These are phyloP conservation scores for Fregata magnificens DNA, from an alignment of 2,113 vertebrate species.

Conservation along the genomic window DNA sequence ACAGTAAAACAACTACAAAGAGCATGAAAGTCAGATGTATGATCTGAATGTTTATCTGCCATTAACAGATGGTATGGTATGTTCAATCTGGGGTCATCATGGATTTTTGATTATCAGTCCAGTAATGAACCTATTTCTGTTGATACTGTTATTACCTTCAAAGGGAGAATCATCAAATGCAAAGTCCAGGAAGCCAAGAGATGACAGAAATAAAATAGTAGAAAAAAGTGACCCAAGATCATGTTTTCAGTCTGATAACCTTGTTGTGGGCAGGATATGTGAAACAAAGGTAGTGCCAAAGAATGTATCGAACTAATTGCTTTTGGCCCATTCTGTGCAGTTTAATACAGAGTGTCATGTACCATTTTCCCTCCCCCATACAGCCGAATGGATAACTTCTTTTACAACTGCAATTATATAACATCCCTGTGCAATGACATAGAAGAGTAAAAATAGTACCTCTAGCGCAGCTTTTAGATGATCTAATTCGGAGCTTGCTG, in stretches of 20 bases:
- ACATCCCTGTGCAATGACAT: neutral
- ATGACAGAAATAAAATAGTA: neutral
- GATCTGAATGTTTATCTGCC: neutral
- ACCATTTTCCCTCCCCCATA: neutral
- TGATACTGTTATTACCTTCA: neutral
- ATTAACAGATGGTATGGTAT: neutral
- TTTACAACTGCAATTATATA: slow-evolving; percentile 3
- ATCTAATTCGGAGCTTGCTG: neutral
- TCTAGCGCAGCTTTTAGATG: neutral
- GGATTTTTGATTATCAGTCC: neutral
- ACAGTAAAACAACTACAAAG: neutral
- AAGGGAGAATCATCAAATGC: neutral
- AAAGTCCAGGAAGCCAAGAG: neutral
- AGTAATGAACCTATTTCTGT: neutral
- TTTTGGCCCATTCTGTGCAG: neutral
- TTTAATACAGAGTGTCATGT: neutral
- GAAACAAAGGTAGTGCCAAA: neutral
- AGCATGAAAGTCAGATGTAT: neutral
- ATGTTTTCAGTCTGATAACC: neutral
- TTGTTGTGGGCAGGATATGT: neutral
- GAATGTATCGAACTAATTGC: neutral
- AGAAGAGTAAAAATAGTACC: neutral
- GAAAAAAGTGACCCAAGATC: neutral
- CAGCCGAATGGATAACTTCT: neutral
- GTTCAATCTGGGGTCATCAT: neutral